Conservation (phyloP, 2,888 invertebrate species). For the Synergus umbraculus region DNA sequence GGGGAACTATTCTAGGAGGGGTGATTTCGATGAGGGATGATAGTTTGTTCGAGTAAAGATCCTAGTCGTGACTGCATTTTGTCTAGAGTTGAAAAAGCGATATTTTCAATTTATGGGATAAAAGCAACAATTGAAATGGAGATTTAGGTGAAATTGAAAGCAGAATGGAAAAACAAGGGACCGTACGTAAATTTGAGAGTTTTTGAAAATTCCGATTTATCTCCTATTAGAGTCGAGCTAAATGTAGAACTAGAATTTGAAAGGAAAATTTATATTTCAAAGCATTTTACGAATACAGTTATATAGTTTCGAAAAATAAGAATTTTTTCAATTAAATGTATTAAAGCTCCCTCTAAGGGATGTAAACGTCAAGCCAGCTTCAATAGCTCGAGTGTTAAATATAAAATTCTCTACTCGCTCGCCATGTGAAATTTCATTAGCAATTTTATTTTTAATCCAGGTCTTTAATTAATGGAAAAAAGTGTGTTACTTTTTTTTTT, state of each 20-base stretch:
- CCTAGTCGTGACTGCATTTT: neutral
- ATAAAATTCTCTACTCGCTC: constrained; percentile 24
- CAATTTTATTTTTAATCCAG: neutral
- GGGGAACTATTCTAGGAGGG: constrained; percentile 11
- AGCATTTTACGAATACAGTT: constrained; percentile 1
- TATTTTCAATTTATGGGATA: neutral
- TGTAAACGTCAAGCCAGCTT: constrained; percentile 8
- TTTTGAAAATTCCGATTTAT: neutral
- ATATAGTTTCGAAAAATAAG: neutral
- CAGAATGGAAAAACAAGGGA: neutral
- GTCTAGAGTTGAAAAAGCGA: neutral
- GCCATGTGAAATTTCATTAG: constrained; percentile 4
- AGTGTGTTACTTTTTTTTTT: neutral
- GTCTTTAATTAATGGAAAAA: neutral
- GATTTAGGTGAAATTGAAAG: neutral
- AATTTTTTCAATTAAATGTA: neutral
- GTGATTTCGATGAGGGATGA: neutral
- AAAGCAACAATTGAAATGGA: no score
- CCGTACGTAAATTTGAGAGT: neutral
- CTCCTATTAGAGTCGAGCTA: neutral
- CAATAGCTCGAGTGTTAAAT: neutral
- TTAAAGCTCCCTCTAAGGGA: constrained; percentile 5
- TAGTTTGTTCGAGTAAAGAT: neutral
- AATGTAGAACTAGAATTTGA: neutral
- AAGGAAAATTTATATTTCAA: constrained; percentile 30